phyloP scores from a whole-genome alignment of 2,113 vertebrate species.

The Enhydra lutris region DNA sequence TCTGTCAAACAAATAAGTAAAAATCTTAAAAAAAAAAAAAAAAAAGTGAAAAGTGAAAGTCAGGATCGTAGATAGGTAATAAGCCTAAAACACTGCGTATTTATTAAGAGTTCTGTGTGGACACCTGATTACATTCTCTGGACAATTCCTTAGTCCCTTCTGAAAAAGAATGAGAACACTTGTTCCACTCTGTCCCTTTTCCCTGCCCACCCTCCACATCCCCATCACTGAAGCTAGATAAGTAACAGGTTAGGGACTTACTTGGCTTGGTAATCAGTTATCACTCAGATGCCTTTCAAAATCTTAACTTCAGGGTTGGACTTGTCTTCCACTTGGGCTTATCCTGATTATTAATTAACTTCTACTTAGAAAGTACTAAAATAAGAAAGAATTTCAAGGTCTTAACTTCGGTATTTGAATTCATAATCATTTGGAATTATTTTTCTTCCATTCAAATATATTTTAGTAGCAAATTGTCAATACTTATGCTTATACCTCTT shows the following conservation, averaged over 20 bases:
- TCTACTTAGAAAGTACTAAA: slow-evolving; percentile 1
- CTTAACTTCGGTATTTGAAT: slow-evolving; percentile 2
- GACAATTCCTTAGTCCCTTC: not conserved
- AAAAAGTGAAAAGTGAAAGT: not conserved
- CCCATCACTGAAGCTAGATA: not conserved
- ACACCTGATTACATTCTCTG: not conserved
- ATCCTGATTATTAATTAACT: not conserved
- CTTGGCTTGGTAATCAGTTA: not conserved
- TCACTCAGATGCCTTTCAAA: not conserved
- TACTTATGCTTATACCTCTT: not conserved
- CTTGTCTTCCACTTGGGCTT: not conserved
- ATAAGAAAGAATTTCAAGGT: not conserved
- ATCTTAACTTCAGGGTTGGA: not conserved
- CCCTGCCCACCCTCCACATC: not conserved
- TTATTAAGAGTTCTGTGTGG: not conserved
- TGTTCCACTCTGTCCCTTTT: not conserved
- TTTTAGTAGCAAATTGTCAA: not conserved
- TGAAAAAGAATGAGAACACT: not conserved
- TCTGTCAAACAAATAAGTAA: too few relatives aligned
- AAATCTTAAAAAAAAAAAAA: not conserved
- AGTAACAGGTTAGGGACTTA: not conserved
- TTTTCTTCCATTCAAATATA: not conserved
- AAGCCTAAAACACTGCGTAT: not conserved
- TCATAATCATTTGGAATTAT: not conserved
- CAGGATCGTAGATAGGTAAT: not conserved